These are phyloP conservation scores for Enteromius treurensis DNA, from an alignment of 2,797 vertebrate species.

Conservation along the genomic window DNA sequence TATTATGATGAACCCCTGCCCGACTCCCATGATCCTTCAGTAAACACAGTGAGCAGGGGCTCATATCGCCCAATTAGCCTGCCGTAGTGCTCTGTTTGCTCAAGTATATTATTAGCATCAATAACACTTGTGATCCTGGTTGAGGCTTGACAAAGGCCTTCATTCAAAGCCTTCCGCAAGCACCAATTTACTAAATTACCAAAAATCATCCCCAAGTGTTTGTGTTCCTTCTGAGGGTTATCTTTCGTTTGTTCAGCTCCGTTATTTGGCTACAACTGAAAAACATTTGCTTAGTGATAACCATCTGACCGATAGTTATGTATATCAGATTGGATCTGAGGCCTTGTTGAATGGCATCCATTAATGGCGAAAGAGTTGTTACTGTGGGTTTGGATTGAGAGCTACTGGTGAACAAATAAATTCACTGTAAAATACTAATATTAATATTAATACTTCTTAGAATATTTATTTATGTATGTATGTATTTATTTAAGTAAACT, in stretches of 20 bases:
- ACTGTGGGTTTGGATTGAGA: slow-evolving; percentile 1
- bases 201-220: slow-evolving; percentile 58
- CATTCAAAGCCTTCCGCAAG: slow-evolving; percentile 56
- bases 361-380: background rate
- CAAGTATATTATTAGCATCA: slow-evolving; percentile 69
- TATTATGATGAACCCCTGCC: slow-evolving; percentile 72
- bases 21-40: slow-evolving; percentile 67
- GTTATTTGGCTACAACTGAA: slow-evolving; percentile 57
- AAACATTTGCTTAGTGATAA: slow-evolving; percentile 62
- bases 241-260: slow-evolving; percentile 44
- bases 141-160: slow-evolving; percentile 59
- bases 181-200: slow-evolving; percentile 62
- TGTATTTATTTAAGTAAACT: background rate
- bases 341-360: slow-evolving; percentile 20
- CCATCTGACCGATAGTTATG: slow-evolving; percentile 60
- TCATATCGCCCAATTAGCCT: slow-evolving; percentile 68
- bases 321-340: slow-evolving; percentile 48
- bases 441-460: background rate
- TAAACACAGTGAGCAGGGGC: slow-evolving; percentile 74
- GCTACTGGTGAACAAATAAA: slow-evolving; percentile 16
- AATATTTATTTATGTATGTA: no score
- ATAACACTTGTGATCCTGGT: slow-evolving; percentile 67
- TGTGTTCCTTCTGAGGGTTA: slow-evolving; percentile 55
- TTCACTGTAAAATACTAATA: background rate
- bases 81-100: slow-evolving; percentile 69